Evolutionary conservation across 2,113 vertebrate genomes (phyloP).

Genomic region (Cyprinodon tularosa): DNA sequence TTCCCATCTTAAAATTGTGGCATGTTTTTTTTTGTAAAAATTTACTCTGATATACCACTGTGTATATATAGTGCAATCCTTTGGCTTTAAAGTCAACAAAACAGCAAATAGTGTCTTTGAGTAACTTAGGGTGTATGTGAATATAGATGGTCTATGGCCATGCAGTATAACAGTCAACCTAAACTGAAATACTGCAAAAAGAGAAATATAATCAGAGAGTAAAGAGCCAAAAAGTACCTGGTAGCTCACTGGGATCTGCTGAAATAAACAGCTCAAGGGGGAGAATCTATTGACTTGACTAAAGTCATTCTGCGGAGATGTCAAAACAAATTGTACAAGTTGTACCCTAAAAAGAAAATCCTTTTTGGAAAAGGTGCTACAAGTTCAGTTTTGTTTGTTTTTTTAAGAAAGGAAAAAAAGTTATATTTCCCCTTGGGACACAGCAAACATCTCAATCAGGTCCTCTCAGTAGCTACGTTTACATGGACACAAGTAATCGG

Average conservation of each 20-base stretch:
- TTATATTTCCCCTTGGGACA: too few species aligned
- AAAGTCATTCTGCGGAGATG: not conserved
- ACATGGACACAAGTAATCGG: too few species aligned
- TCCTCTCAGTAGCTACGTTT: too few species aligned
- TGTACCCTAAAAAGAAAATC: not conserved
- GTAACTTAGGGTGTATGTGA: not conserved
- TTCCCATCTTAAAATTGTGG: not conserved
- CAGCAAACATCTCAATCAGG: not conserved
- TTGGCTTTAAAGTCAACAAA: not conserved
- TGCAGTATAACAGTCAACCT: too few species aligned
- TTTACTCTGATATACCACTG: not conserved
- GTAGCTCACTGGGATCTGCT: too few species aligned
- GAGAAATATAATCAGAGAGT: not conserved
- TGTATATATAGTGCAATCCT: not conserved
- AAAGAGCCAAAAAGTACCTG: too few species aligned
- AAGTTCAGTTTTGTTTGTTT: too few species aligned
- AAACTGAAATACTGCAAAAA: too few species aligned
- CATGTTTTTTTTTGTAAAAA: not conserved
- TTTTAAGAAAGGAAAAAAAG: not conserved
- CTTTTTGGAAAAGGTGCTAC: not conserved
- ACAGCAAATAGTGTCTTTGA: not conserved
- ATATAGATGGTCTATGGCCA: not conserved
- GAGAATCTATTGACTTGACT: too few species aligned
- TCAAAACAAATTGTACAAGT: not conserved
- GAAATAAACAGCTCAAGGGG: too few species aligned